Percentiles rank a stretch among this genome's conserved stretches.
phyloP scores from a whole-genome alignment of 2,888 invertebrate species.

The Calameuta idolon region DNA sequence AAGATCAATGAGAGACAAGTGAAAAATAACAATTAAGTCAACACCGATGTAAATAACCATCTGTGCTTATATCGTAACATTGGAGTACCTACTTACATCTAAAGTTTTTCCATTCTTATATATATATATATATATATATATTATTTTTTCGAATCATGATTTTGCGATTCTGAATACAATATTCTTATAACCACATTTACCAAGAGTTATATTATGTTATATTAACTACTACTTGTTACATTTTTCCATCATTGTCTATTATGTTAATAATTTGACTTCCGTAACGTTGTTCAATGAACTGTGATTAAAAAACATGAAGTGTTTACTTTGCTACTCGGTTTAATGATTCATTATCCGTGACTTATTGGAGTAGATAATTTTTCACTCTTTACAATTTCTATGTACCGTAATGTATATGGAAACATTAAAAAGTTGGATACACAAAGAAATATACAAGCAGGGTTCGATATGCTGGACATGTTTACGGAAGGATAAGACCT shows the following conservation, averaged over 20 bases:
- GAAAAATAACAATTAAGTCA: neutral
- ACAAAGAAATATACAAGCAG: neutral
- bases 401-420: neutral
- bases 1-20: neutral
- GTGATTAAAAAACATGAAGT: neutral
- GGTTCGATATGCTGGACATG: neutral
- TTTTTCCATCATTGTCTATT: neutral
- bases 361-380: neutral
- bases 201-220: too few relatives aligned
- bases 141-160: neutral
- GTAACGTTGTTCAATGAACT: neutral
- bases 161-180: neutral
- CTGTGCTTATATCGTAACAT: neutral
- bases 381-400: neutral
- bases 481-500: neutral
- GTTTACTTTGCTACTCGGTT: neutral
- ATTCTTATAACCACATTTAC: too few relatives aligned
- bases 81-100: neutral
- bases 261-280: neutral
- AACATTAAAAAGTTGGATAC: neutral
- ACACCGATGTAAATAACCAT: neutral
- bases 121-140: too few relatives aligned
- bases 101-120: neutral
- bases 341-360: neutral
- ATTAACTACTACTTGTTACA: neutral